A percentile compares a stretch with the other conserved stretches of the same genome.
Evolutionary conservation across 2,888 invertebrate species (phyloP).

Genomic region (Zygothrica quintamaculata): DNA sequence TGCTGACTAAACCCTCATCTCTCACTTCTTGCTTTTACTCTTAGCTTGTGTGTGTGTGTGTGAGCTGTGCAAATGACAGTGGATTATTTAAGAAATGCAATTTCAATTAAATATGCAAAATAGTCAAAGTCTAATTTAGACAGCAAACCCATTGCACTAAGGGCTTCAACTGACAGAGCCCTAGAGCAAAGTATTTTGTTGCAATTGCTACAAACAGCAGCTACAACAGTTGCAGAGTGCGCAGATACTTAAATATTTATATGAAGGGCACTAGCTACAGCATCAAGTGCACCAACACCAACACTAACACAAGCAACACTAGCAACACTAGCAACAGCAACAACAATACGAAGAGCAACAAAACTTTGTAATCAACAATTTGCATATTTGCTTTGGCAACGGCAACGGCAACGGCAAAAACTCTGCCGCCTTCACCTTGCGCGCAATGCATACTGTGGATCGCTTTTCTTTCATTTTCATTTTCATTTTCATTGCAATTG

Average conservation of each 20-base stretch:
- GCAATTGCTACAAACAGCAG: neutral
- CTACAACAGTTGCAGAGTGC: slow-evolving; percentile 53
- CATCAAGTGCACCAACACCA: slow-evolving; percentile 7
- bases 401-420: slow-evolving; percentile 67
- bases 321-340: slow-evolving; percentile 6
- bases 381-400: slow-evolving; percentile 77
- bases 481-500: slow-evolving; percentile 15
- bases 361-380: slow-evolving; percentile 80
- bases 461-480: slow-evolving; percentile 9
- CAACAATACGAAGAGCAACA: slow-evolving; percentile 40
- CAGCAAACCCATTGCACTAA: slow-evolving; percentile 33
- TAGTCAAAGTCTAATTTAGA: slow-evolving; percentile 78
- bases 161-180: neutral
- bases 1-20: slow-evolving; percentile 20
- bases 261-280: too few species aligned
- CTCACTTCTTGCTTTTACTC: neutral
- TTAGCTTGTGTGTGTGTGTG: slow-evolving; percentile 20
- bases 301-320: slow-evolving; percentile 4
- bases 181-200: neutral
- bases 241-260: slow-evolving; percentile 78
- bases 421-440: slow-evolving; percentile 69
- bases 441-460: slow-evolving; percentile 38
- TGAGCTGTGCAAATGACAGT: slow-evolving; percentile 64
- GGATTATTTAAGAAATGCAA: slow-evolving; percentile 78
- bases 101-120: slow-evolving; percentile 79